A percentile compares a stretch with the other conserved stretches of the same genome.
Conservation (phyloP, 2,888 invertebrate genomes). For the Philereme transversata region DNA sequence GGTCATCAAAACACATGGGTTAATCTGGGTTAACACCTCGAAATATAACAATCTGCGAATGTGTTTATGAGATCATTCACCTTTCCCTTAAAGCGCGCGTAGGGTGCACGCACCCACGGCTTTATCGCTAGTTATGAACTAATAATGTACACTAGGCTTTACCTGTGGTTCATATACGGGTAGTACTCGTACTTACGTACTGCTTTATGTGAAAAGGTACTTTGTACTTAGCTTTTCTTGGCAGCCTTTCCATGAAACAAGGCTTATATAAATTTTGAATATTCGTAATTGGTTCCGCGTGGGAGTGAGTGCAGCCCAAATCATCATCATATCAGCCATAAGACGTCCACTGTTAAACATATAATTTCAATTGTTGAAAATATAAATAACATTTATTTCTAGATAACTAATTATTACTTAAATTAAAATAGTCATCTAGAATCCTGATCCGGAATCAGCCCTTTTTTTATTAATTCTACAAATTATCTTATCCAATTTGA, state of each 20-base stretch:
- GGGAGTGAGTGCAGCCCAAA: no score
- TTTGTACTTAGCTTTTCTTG: constrained; percentile 12
- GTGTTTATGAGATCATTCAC: constrained; percentile 16
- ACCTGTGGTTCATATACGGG: constrained; percentile 18
- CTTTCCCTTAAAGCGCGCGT: constrained; percentile 15
- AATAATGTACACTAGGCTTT: constrained; percentile 22
- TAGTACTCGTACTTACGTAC: constrained; percentile 13
- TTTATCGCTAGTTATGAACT: constrained; percentile 15
- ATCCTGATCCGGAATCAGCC: no score
- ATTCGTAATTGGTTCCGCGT: no score
- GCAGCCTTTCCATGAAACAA: neutral
- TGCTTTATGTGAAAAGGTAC: constrained; percentile 9
- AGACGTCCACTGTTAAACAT: no score
- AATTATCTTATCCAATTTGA: no score
- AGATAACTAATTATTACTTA: no score
- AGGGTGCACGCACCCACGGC: constrained; percentile 10
- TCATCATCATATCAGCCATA: no score
- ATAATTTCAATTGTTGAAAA: no score
- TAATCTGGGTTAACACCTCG: constrained; percentile 3
- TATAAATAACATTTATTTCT: no score
- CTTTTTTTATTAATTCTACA: no score
- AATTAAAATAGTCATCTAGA: no score
- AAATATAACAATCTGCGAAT: constrained; percentile 23
- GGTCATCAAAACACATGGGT: no score
- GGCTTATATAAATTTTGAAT: neutral